phyloP scores from a whole-genome alignment of 2,113 vertebrate genomes.

The Megaceryle torquata region DNA sequence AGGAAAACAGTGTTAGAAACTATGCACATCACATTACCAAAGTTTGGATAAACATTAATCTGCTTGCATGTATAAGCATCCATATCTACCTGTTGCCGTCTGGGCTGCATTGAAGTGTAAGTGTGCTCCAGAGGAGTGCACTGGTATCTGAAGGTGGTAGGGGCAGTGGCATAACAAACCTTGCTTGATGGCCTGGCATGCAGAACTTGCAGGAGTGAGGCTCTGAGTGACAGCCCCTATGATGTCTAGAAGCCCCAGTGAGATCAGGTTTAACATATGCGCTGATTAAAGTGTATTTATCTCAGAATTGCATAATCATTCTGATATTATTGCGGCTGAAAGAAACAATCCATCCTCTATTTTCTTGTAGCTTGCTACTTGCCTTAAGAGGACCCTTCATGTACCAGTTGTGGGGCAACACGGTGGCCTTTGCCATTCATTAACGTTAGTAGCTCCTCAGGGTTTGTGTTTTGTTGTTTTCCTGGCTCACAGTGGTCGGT shows the following conservation, averaged over 20 bases:
- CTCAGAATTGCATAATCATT: neutral
- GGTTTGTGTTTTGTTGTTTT: neutral
- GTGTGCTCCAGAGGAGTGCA: neutral
- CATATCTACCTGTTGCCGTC: neutral
- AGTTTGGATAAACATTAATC: neutral
- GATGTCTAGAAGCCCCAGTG: neutral
- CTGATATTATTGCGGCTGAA: neutral
- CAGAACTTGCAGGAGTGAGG: fast-evolving
- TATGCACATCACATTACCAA: neutral
- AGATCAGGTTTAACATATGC: neutral
- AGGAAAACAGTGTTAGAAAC: neutral
- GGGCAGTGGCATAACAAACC: neutral
- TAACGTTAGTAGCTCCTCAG: neutral
- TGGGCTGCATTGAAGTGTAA: neutral
- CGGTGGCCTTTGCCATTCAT: neutral
- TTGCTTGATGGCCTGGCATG: neutral
- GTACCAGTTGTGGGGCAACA: fast-evolving
- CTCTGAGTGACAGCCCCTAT: neutral
- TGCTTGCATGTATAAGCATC: neutral
- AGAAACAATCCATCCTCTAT: neutral
- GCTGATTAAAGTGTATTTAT: neutral
- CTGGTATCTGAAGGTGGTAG: neutral
- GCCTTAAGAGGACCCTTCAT: neutral
- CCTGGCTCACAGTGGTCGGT: neutral
- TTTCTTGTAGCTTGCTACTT: neutral